Evolutionary conservation across 2,113 vertebrate species (phyloP), one percentile per base, ranked within the genome.

Genomic region (Antennarius striatus): DNA sequence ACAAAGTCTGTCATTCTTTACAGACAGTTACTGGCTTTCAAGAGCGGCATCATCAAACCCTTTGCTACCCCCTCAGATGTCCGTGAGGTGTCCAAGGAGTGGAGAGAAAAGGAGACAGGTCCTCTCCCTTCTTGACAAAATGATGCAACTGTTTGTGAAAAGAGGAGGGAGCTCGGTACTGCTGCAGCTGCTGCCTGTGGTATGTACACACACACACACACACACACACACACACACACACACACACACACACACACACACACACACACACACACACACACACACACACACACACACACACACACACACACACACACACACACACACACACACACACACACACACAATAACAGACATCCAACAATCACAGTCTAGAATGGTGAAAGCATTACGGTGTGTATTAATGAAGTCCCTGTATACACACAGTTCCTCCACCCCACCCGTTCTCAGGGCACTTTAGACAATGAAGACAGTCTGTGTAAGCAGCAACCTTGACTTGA

Each of bases 91-190:
- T 85, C 68, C 74, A 40, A 80, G 53, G 17, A 69, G 63, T 74
- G 72, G 60, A 84, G 60, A 56, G 68, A 56, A 65, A 56, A 53
- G 15, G 64, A 81, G 69, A 79, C 61, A 43, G 50, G 71, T 53
- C 52, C 58, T 68, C 62, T 76, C 62, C 4, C 69, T 58, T 74
- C 75, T 78, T 84, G 77, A 69, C 78, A 69, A 78, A 85, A 80
- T 80, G 63, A 86, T 79, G 68, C 77, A 77, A 84, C 70, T 84
- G 77, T 80, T 77, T 68, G 53, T 80, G 71, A 80, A 75, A 71
- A 68, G 68, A 79, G 77, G 67, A 72, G 75, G 75, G 49, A 63
- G 61, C 48, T 17, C 54, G 52, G 15, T 61, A 75, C 71, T 74
- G 73, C 68, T 62, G 75, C 71, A 55, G 46, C 62, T 75, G 54